phyloP scores from a whole-genome alignment of 2,113 vertebrate species.

The Catharus fuscescens region DNA sequence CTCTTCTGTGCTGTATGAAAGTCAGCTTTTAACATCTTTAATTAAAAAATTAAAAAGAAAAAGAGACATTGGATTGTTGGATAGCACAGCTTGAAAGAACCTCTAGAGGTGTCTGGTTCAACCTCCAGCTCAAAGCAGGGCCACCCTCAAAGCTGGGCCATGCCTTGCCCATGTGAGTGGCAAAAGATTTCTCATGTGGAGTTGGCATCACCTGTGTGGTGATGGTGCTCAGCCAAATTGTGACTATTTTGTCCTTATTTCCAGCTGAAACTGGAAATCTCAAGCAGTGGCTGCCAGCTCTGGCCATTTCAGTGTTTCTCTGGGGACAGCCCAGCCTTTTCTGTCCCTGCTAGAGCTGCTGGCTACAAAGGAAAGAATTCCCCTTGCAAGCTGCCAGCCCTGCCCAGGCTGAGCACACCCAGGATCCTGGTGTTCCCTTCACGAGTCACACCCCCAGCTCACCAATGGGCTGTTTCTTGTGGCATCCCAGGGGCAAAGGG shows the following conservation, averaged over 20 bases:
- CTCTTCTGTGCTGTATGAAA: not conserved
- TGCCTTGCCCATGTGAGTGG: rapidly evolving
- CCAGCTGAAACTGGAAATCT: not conserved
- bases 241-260: not conserved
- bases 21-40: not conserved
- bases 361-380: not conserved
- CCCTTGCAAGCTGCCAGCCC: not conserved
- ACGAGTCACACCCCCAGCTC: not conserved
- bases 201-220: not conserved
- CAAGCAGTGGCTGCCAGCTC: not conserved
- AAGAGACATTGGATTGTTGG: not conserved
- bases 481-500: not conserved
- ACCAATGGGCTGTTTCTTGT: not conserved
- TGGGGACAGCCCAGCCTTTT: not conserved
- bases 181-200: not conserved
- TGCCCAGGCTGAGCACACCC: not conserved
- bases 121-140: not conserved
- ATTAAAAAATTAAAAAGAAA: not conserved
- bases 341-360: not conserved
- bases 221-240: not conserved
- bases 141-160: not conserved
- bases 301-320: not conserved
- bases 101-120: not conserved
- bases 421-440: not conserved
- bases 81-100: not conserved